phyloP scores from a whole-genome alignment of 2,797 vertebrate species.

The Zenarchopterus dispar region DNA sequence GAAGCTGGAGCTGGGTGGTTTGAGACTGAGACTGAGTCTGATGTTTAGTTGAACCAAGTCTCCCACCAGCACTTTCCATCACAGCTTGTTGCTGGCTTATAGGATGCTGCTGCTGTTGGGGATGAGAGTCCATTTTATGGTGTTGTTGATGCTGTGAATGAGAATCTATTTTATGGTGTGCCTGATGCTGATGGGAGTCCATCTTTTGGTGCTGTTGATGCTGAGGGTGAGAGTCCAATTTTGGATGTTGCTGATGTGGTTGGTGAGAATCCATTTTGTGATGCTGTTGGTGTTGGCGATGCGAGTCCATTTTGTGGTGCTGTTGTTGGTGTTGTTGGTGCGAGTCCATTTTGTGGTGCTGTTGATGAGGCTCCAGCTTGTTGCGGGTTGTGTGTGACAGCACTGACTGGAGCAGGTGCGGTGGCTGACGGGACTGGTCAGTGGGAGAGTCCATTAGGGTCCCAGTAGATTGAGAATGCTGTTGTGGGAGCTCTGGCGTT shows the following conservation, averaged over 20 bases:
- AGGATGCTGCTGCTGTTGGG: slow-evolving; percentile 79
- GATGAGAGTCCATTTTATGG: slow-evolving; percentile 70
- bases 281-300: slow-evolving; percentile 71
- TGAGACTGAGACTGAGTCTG: slow-evolving; percentile 79
- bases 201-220: slow-evolving; percentile 71
- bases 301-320: slow-evolving; percentile 76
- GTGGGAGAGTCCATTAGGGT: slow-evolving; percentile 88
- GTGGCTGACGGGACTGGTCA: slow-evolving; percentile 80
- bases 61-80: slow-evolving; percentile 83
- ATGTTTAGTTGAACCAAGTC: slow-evolving; percentile 76
- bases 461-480: slow-evolving; percentile 80
- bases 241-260: slow-evolving; percentile 69
- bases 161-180: slow-evolving; percentile 67
- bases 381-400: slow-evolving; percentile 88
- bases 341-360: slow-evolving; percentile 76
- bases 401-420: slow-evolving; percentile 88
- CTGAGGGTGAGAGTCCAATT: slow-evolving; percentile 77
- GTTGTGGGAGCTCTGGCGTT: slow-evolving; percentile 81
- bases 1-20: slow-evolving; percentile 88
- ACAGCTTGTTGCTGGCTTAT: slow-evolving; percentile 87
- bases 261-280: slow-evolving; percentile 72
- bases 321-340: slow-evolving; percentile 73
- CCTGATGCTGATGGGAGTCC: slow-evolving; percentile 67
- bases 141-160: slow-evolving; percentile 65
- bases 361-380: slow-evolving; percentile 78